Base-by-base conservation (phyloP, 2,888 invertebrate genomes). In the Phania funesta region DNA sequence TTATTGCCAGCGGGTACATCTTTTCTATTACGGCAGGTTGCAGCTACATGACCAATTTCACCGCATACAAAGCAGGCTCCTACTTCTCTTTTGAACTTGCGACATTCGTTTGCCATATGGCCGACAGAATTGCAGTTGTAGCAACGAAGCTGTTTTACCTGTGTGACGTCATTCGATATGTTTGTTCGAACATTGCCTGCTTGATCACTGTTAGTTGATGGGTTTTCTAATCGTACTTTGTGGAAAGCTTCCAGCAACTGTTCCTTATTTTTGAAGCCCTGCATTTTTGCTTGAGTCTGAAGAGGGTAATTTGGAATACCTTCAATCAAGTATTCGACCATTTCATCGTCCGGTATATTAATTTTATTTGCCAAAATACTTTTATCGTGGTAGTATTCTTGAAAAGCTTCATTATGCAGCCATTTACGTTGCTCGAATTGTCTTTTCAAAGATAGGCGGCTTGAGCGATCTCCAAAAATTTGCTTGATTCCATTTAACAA, bases 401-500 rank as follows among this genome's bases (percentile, higher is more conserved):
- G 20, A 44, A 83, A 83, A 3, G 1, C 8, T 50, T 85, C 77
- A 0, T 22, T 60, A 6, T 9, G 22, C 9, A 35, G 26, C 84
- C 83, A 83, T 32, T 75, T 83, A 8, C 68, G 60, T 8, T 65
- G 50, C 29, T 84, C 82, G 32, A 83, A 77, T 8, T 68, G 58
- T 13, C 79, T 58, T 26, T 79, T 79, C 8, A 81, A 16, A 7
- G 48, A 60, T 11, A 83, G 64, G n/a, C 64, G 48, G 13, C 67
- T 67, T n/a, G 67, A 67, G 4, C 52, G 52, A 41, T 52, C 26
- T 26, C 38, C 65, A 67, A 67, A 52, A 24, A 67, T 52, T 26
- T 41, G 38, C 4, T 52, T 67, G 0, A 67, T 11, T 68, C 41
- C 60, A 20, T 44, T 56, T 50, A 38, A 50, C 6, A 68, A 68